phyloP scores from a whole-genome alignment of 2,888 invertebrate species.

The Idaea biselata region DNA sequence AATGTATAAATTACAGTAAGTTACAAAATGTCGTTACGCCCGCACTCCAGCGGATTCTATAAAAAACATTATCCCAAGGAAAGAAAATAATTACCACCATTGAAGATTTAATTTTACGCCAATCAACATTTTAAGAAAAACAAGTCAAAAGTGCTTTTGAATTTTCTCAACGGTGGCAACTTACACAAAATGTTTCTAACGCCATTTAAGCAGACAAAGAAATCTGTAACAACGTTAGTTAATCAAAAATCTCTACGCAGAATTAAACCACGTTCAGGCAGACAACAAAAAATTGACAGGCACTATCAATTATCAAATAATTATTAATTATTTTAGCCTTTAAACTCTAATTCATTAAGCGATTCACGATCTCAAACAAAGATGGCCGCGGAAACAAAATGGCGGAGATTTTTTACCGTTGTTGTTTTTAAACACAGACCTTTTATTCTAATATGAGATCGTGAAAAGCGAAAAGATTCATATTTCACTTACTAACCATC shows the following conservation, averaged over 20 bases:
- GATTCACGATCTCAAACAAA: slow-evolving; percentile 3
- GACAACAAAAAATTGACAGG: slow-evolving; percentile 22
- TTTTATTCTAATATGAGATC: not conserved
- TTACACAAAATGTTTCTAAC: slow-evolving; percentile 11
- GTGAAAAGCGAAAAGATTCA: slow-evolving; percentile 3
- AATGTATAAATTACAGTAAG: not conserved
- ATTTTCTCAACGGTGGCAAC: slow-evolving; percentile 2
- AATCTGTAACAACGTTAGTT: slow-evolving; percentile 20
- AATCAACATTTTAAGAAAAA: not conserved
- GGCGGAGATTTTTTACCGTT: not conserved
- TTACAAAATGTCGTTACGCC: slow-evolving; percentile 28
- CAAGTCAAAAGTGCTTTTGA: slow-evolving; percentile 6
- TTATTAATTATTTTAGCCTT: slow-evolving; percentile 19
- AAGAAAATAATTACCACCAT: not conserved
- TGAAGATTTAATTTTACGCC: not conserved
- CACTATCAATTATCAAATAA: slow-evolving; percentile 21
- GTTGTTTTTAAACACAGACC: not conserved
- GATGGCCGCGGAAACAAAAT: slow-evolving; percentile 1
- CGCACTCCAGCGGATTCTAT: slow-evolving; percentile 36
- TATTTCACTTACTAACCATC: slow-evolving; percentile 91
- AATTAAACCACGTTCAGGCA: slow-evolving; percentile 24
- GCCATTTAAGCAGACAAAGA: slow-evolving; percentile 17
- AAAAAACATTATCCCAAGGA: slow-evolving; percentile 7
- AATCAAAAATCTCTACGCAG: slow-evolving; percentile 10
- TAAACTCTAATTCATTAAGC: not conserved